Conservation (phyloP, 92 coral and sea anemone species). For the Parazoanthus atlanticus region DNA sequence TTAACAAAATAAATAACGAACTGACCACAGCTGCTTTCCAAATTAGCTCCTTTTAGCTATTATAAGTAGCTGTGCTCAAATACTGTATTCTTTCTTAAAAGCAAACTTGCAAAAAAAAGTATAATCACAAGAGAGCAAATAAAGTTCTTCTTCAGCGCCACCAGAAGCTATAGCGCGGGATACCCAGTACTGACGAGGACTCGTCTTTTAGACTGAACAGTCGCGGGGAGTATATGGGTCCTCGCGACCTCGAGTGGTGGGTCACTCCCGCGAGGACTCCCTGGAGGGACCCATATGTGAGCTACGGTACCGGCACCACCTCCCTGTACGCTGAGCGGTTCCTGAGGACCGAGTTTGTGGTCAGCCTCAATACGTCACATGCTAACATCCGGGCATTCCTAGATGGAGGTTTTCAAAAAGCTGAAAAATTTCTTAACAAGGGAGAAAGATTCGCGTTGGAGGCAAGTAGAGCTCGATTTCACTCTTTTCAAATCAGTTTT, state of each 20-base stretch:
- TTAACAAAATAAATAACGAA: too few relatives aligned
- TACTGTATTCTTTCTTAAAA: too few relatives aligned
- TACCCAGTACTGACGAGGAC: background rate
- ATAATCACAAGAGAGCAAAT: too few relatives aligned
- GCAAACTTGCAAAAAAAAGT: too few relatives aligned
- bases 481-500: background rate
- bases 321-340: slow-evolving; percentile 76
- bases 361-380: slow-evolving; percentile 69
- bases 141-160: too few relatives aligned
- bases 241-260: slow-evolving; percentile 96
- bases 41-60: too few relatives aligned
- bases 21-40: too few relatives aligned
- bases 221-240: slow-evolving; percentile 77
- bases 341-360: slow-evolving; percentile 81
- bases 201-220: slow-evolving; percentile 66
- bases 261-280: slow-evolving; percentile 67
- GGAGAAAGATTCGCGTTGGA: slow-evolving; percentile 76
- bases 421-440: slow-evolving; percentile 54
- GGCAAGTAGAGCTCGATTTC: slow-evolving; percentile 48
- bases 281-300: slow-evolving; percentile 80
- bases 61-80: too few relatives aligned
- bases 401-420: slow-evolving; percentile 64
- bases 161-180: too few relatives aligned
- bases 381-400: slow-evolving; percentile 66
- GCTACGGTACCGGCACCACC: slow-evolving; percentile 64